Evolutionary conservation across 2,797 vertebrate genomes (phyloP), one percentile per base, ranked within the genome.

Genomic region (Heliangelus exortis): DNA sequence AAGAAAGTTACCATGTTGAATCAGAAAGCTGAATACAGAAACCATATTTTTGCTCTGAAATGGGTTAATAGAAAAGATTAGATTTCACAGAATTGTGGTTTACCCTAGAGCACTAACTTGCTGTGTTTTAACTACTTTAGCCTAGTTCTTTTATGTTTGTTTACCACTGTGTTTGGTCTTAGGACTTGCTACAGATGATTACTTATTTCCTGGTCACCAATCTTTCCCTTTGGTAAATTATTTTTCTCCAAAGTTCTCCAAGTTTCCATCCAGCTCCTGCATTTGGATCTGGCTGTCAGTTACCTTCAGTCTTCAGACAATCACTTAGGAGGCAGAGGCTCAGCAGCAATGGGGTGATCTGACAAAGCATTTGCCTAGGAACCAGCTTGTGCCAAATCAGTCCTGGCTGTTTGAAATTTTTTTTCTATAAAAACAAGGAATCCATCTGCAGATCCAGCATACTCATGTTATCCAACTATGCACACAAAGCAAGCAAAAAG

Each of bases 311-410:
- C 68, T 81, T 48, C 66, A 78, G 69, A 72, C 67, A 58, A 58
- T 25, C 77, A 21, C 48, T 69, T 33, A n/a, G 0, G 0, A 1
- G 1, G 36, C 61, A 61, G 17, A 53, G 22, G 34, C 41, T 59
- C 13, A 62, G 54, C 77, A 84, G 61, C 45, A 67, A 19, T 4
- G 15, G 23, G 33, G 47, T 82, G 15, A 77, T 26, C 43, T 67
- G 16, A 85, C 43, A 50, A 23, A 50, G n/a, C 17, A 21, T 59
- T 77, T 84, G 20, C 54, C 71, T 43, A 69, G 36, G 41, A 84
- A n/a, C 10, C 34, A 81, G 39, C 43, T 66, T 74, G 59, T 78
- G 41, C 39, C 57, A 68, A 59, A 12, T 28, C 73, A 73, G 15
- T n/a, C 51, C 47, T 50, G 57, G 47, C 23, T 55, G 2, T 29